phyloP scores from a whole-genome alignment of 2,888 invertebrate species.

The Stenolophus ochropezus region DNA sequence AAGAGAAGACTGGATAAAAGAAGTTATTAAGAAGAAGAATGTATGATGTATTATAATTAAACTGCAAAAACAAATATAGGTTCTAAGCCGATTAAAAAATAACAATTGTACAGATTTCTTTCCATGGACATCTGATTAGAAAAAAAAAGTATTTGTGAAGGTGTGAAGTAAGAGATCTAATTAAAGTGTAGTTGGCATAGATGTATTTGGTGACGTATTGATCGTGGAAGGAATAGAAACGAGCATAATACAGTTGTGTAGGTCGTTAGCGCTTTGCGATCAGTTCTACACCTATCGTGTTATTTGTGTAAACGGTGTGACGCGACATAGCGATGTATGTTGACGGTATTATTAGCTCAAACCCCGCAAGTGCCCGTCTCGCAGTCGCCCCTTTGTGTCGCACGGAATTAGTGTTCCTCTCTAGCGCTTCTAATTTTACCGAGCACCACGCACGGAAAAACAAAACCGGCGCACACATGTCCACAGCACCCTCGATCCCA shows the following conservation, averaged over 20 bases:
- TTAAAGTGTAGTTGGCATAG: background rate
- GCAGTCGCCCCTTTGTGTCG: slow-evolving; percentile 51
- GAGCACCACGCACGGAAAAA: slow-evolving; percentile 44
- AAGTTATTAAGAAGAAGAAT: too few relatives aligned
- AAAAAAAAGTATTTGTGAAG: too few relatives aligned
- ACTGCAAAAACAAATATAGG: too few relatives aligned
- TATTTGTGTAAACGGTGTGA: slow-evolving; percentile 49
- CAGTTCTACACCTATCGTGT: slow-evolving; percentile 41
- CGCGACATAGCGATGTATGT: slow-evolving; percentile 49
- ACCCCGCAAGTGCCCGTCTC: slow-evolving; percentile 53
- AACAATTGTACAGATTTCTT: too few relatives aligned
- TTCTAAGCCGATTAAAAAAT: too few relatives aligned
- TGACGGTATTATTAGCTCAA: slow-evolving; percentile 59
- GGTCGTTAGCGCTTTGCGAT: background rate
- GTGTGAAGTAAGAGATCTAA: too few relatives aligned
- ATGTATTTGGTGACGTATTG: background rate
- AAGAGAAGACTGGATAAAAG: too few relatives aligned
- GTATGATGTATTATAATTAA: too few relatives aligned
- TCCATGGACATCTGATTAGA: too few relatives aligned
- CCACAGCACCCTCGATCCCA: slow-evolving; percentile 35
- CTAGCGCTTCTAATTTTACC: slow-evolving; percentile 56
- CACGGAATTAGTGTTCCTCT: slow-evolving; percentile 35
- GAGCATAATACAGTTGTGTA: background rate
- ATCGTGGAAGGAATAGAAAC: background rate
- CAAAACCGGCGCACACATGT: slow-evolving; percentile 47